Evolutionary conservation across 2,888 invertebrate genomes (phyloP), one percentile per base, ranked within the genome.

Genomic region (Drosophila paramelanica): DNA sequence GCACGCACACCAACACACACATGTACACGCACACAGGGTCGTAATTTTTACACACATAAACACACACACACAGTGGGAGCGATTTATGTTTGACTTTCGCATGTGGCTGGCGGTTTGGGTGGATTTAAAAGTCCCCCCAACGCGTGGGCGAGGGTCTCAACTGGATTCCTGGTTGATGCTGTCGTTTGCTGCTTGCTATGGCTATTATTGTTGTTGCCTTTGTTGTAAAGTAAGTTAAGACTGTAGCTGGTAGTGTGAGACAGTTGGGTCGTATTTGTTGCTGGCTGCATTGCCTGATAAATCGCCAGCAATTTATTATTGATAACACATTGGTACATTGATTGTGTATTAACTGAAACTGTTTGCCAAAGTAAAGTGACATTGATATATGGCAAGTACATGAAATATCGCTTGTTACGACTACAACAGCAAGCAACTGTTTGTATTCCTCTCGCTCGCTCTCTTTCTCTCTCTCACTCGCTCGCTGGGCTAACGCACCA

Each of bases 21-120:
- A 51, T 43, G 55, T 46, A 55, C 39, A 36, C 36, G 36, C 45
- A 57, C 41, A 53, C n/a, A 53, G 20, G 69, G 49, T 78, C 81
- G 77, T 78, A 78, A 81, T 78, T 78, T 78, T 78, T 81, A 78
- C 75, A 60, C 80, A 73, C 60, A 59, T 73, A 68, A 64, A 61
- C 58, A 62, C 25, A 14, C 33, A 65, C 7, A 60, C 20, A 69
- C 56, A 62, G 52, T 41, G 43, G 55, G 67, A 88, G 89, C 84
- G 89, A 89, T 84, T 88, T 89, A 89, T 89, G 89, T 89, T 84
- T 85, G 87, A 89, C 88, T 89, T 89, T 89, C 73, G 87, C 81
- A 77, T 82, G 81, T 55, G 82, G 88, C 81, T 71, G 85, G 88
- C 79, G 89, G 86, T 73, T 87, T 77, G 81, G 83, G 88, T 67